A percentile compares a stretch with the other conserved stretches of the same genome.
Evolutionary conservation across 2,113 vertebrate genomes (phyloP).

Genomic region (Thermophis baileyi): DNA sequence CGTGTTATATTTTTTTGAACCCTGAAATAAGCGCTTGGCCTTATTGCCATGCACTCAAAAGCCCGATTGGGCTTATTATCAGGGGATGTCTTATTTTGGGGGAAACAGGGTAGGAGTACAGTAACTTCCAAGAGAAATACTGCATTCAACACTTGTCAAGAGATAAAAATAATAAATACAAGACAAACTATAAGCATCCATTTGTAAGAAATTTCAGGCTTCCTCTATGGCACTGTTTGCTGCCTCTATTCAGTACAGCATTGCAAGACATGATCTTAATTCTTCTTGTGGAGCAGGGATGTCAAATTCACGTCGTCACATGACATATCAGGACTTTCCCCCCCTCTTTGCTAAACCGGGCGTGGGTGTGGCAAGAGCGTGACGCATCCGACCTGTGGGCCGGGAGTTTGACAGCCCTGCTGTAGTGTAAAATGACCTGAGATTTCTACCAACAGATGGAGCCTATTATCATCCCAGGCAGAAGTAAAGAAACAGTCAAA

Average conservation of each 20-base stretch:
- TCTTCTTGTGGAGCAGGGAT: background rate
- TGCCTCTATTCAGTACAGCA: conserved; percentile 8
- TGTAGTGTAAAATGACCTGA: conserved; percentile 44
- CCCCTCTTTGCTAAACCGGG: no score
- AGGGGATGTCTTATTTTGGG: no score
- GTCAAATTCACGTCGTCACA: no score
- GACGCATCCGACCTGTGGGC: no score
- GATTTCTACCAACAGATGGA: conserved; percentile 41
- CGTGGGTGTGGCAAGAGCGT: fast-evolving
- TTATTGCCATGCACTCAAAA: no score
- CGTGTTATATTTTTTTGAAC: no score
- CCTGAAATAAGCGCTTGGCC: no score
- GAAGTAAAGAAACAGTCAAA: conserved; percentile 51
- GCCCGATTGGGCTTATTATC: no score
- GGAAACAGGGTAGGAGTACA: no score
- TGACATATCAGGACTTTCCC: no score
- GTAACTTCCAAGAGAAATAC: conserved; percentile 7
- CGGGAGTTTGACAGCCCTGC: no score
- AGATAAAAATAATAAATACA: conserved; percentile 1
- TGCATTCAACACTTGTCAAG: conserved; percentile 6
- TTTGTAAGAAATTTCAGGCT: background rate
- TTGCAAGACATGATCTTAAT: conserved; percentile 31
- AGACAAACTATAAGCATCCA: conserved; percentile 5
- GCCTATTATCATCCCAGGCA: conserved; percentile 27
- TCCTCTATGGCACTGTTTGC: conserved; percentile 3